These are phyloP conservation scores for Epistrophe grossulariae DNA, from an alignment of 2,888 invertebrate species.

Conservation along the genomic window DNA sequence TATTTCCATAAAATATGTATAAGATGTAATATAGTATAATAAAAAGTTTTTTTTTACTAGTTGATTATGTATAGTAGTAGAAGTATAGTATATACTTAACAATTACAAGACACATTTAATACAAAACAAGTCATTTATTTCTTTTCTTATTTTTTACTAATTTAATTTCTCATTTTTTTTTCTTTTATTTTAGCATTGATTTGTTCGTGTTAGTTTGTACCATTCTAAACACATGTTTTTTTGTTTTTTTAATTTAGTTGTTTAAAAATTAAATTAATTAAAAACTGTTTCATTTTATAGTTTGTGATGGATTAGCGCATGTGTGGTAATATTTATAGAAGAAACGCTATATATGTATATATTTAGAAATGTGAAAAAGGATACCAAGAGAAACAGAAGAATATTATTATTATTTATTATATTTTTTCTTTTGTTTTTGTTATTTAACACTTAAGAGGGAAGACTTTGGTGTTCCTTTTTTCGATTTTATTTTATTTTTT, in stretches of 20 bases:
- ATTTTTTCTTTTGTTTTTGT: constrained; percentile 3
- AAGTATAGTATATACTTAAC: constrained; percentile 71
- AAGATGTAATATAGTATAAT: constrained; percentile 59
- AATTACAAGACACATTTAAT: constrained; percentile 75
- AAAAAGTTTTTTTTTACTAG: constrained; percentile 61
- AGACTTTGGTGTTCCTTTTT: constrained; percentile 75
- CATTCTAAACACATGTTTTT: constrained; percentile 59
- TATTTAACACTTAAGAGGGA: constrained; percentile 67
- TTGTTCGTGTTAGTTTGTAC: constrained; percentile 69
- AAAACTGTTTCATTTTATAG: constrained; percentile 44
- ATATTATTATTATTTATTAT: constrained; percentile 5
- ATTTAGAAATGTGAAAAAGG: constrained; percentile 43
- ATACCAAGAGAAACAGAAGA: constrained; percentile 51
- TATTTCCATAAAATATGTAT: constrained; percentile 58
- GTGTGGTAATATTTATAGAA: constrained; percentile 39
- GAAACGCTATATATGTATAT: constrained; percentile 26
- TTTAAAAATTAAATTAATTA: constrained; percentile 20
- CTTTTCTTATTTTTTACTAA: constrained; percentile 32
- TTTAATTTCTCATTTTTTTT: constrained; percentile 22
- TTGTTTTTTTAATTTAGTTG: not conserved
- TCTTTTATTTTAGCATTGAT: constrained; percentile 46
- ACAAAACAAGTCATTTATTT: constrained; percentile 64
- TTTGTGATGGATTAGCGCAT: constrained; percentile 52
- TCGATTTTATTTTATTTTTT: constrained; percentile 24
- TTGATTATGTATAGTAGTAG: constrained; percentile 75